These are phyloP conservation scores for Oligia fasciuncula DNA, from an alignment of 2,888 invertebrate genomes.

Conservation along the genomic window DNA sequence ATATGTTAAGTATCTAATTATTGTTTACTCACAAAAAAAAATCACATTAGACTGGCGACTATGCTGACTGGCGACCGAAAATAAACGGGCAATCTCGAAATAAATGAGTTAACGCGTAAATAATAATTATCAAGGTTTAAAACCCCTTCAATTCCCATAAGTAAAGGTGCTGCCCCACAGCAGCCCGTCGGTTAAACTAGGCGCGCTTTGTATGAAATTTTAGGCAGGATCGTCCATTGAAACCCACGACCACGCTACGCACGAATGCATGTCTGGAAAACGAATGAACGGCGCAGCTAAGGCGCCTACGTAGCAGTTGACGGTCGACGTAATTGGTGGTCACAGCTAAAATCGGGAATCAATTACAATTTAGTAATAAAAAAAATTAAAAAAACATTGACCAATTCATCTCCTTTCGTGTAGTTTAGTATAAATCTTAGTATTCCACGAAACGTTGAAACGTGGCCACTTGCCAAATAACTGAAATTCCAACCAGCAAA, in stretches of 20 bases:
- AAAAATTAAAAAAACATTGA: background rate
- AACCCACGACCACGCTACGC: background rate
- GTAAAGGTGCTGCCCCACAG: background rate
- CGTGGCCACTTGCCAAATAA: constrained; percentile 34
- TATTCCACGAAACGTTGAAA: background rate
- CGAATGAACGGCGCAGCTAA: background rate
- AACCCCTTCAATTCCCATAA: background rate
- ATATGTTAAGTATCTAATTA: background rate
- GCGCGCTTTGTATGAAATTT: background rate
- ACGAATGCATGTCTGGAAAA: background rate
- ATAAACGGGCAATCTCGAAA: background rate
- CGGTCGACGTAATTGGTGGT: background rate
- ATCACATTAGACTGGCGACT: background rate
- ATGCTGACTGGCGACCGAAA: background rate
- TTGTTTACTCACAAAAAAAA: background rate
- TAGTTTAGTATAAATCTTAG: background rate
- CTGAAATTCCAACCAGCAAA: background rate
- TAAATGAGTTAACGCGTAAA: background rate
- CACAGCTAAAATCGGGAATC: background rate
- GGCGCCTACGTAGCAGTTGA: background rate
- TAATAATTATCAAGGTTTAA: background rate
- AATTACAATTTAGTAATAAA: background rate
- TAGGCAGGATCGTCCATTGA: background rate
- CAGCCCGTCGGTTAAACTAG: background rate
- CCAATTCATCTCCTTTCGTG: too few species aligned